Evolutionary conservation across 2,113 vertebrate species (phyloP).

Genomic region (Saguinus midas): DNA sequence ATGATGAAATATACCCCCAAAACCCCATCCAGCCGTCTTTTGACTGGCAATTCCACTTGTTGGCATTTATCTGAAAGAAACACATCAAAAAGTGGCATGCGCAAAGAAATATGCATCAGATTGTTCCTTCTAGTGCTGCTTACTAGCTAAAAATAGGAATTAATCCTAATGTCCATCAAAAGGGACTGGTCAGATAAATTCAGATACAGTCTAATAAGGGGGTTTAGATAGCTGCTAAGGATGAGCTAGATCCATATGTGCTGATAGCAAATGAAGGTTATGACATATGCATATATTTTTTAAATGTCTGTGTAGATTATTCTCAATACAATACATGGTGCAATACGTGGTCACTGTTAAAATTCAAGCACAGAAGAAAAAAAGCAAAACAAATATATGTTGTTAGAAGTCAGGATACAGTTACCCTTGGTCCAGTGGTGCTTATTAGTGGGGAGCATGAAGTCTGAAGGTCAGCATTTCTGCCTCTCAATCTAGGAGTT

Average conservation of each 20-base stretch:
- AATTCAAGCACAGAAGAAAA: background rate
- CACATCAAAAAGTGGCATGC: background rate
- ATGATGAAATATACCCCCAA: background rate
- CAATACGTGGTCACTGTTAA: background rate
- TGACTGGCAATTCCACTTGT: background rate
- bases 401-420: background rate
- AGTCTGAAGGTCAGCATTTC: background rate
- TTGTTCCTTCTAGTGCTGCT: background rate
- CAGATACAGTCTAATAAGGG: background rate
- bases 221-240: background rate
- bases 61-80: background rate
- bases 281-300: background rate
- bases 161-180: background rate
- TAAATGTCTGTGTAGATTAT: background rate
- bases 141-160: background rate
- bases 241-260: background rate
- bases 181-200: background rate
- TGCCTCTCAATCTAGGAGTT: background rate
- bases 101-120: background rate
- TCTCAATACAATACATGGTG: background rate
- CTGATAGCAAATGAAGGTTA: background rate
- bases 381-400: background rate
- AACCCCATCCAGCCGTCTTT: background rate
- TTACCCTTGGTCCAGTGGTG: background rate
- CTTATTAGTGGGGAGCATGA: background rate